Evolutionary conservation across 2,113 vertebrate species (phyloP).

Genomic region (Rattus rattus): DNA sequence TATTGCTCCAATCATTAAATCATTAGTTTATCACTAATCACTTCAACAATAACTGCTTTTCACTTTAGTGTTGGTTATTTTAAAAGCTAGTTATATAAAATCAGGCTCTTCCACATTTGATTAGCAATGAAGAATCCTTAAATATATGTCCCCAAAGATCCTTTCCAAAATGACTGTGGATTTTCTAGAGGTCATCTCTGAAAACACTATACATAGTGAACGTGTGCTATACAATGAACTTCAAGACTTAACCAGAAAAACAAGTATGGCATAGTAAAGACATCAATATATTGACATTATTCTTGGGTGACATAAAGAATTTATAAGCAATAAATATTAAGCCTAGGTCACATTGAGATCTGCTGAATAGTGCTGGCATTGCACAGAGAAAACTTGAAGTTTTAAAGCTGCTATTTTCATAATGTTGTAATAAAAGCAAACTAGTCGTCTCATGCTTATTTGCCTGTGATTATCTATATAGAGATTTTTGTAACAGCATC

Average conservation of each 20-base stretch:
- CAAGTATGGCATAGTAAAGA: not conserved
- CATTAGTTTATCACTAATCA: not conserved
- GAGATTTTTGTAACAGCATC: constrained; percentile 54
- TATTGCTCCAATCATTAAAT: too few species aligned
- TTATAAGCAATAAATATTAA: constrained; percentile 18
- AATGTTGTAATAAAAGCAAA: constrained; percentile 59
- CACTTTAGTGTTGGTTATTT: not conserved
- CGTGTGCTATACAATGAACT: not conserved
- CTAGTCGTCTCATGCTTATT: constrained; percentile 45
- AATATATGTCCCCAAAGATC: not conserved
- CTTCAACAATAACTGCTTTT: not conserved
- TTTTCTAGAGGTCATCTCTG: not conserved
- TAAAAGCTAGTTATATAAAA: not conserved
- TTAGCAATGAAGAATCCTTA: not conserved
- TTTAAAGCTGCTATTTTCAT: constrained; percentile 60
- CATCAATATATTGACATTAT: not conserved
- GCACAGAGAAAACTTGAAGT: constrained; percentile 24
- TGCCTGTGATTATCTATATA: constrained; percentile 61
- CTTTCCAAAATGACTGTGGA: not conserved
- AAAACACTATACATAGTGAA: not conserved
- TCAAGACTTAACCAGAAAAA: constrained; percentile 20
- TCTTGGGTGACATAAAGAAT: not conserved
- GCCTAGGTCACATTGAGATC: not conserved
- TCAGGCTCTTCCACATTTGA: not conserved
- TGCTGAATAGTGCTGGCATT: not conserved